These are phyloP conservation scores for Vulpes lagopus DNA, from an alignment of 2,113 vertebrate species.

Conservation along the genomic window DNA sequence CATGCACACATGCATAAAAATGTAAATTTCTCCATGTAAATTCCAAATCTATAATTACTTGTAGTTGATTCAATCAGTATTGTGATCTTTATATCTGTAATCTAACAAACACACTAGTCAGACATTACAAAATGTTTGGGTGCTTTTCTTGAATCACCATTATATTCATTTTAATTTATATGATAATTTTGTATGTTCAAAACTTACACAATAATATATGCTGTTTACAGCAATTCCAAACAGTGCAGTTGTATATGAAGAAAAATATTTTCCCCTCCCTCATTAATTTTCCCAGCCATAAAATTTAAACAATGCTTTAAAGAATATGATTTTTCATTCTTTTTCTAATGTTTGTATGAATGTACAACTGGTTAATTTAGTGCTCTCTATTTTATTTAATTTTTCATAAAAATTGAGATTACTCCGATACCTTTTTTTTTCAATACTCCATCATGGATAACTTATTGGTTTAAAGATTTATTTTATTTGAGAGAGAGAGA, in stretches of 20 bases:
- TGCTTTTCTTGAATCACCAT: not conserved
- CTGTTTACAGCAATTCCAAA: not conserved
- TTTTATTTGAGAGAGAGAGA: not conserved
- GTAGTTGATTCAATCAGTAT: not conserved
- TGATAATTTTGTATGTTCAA: not conserved
- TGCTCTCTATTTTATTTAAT: not conserved
- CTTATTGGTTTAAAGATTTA: not conserved
- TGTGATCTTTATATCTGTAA: not conserved
- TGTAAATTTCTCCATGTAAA: not conserved
- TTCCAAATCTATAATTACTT: not conserved
- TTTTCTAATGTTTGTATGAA: slow-evolving; percentile 29
- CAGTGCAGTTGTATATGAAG: not conserved
- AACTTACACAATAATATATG: not conserved
- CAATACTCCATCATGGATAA: not conserved
- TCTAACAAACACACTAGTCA: not conserved
- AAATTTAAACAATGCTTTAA: not conserved
- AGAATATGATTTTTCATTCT: not conserved
- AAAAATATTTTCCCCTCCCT: not conserved
- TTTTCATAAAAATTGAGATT: not conserved
- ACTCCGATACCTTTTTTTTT: not conserved
- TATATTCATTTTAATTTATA: slow-evolving; percentile 31
- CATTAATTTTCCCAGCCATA: not conserved
- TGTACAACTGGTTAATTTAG: not conserved
- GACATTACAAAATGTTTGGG: not conserved
- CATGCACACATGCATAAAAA: not conserved